phyloP scores from a whole-genome alignment of 2,797 vertebrate genomes.

The Alfaro cultratus region DNA sequence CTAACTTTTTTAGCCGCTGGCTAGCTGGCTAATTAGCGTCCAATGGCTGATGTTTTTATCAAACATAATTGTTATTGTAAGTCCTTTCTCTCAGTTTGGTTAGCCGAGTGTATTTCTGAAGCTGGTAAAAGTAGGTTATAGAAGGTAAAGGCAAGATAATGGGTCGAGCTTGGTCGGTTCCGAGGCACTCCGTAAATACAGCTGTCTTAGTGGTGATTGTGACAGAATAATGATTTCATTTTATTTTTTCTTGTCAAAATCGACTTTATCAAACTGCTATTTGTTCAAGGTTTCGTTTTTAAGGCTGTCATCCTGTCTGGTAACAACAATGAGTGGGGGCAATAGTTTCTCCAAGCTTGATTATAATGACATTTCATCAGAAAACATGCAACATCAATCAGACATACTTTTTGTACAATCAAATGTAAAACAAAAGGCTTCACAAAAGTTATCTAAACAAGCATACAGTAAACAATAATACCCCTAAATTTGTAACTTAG shows the following conservation, averaged over 20 bases:
- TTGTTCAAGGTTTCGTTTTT: background rate
- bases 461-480: background rate
- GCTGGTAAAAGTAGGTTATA: background rate
- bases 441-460: background rate
- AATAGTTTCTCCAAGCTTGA: background rate
- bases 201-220: background rate
- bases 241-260: background rate
- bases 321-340: background rate
- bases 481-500: background rate
- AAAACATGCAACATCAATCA: background rate
- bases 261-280: background rate
- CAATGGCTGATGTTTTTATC: background rate
- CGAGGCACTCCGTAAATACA: background rate
- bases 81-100: background rate
- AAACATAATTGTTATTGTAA: background rate
- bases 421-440: background rate
- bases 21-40: slow-evolving; percentile 29
- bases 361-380: background rate
- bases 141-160: background rate
- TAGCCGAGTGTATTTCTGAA: background rate
- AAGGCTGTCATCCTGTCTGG: background rate
- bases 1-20: slow-evolving; percentile 50
- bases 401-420: background rate
- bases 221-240: background rate
- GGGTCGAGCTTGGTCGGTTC: slow-evolving; percentile 1